These are phyloP conservation scores for Pampus argenteus DNA, from an alignment of 2,797 vertebrate species.

Conservation along the genomic window DNA sequence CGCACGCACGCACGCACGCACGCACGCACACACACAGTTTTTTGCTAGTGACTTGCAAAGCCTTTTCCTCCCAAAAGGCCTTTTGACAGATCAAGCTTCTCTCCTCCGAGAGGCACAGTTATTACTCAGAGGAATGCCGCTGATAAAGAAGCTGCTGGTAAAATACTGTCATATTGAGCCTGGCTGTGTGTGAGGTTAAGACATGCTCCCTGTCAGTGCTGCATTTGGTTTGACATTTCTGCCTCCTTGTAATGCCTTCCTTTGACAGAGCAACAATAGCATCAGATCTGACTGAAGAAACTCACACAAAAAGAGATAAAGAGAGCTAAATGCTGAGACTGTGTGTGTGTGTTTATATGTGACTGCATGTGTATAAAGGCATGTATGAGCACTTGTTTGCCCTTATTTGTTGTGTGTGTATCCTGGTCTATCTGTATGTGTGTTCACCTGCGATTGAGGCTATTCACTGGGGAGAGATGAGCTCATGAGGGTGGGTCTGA, in stretches of 20 bases:
- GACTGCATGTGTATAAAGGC: conserved; percentile 26
- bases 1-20: too few relatives aligned
- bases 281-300: conserved; percentile 59
- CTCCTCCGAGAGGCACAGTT: conserved; percentile 16
- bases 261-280: conserved; percentile 71
- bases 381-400: conserved; percentile 36
- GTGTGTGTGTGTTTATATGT: not conserved
- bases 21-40: not conserved
- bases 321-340: conserved; percentile 45
- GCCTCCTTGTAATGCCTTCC: conserved; percentile 45
- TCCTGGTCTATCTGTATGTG: conserved; percentile 44
- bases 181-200: conserved; percentile 55
- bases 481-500: conserved; percentile 74
- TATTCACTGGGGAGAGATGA: conserved; percentile 70
- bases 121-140: conserved; percentile 30
- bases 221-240: conserved; percentile 44
- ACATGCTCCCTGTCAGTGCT: conserved; percentile 58
- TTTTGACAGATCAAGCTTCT: conserved; percentile 22
- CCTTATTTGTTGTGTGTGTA: conserved; percentile 49
- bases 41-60: conserved; percentile 4
- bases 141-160: conserved; percentile 35
- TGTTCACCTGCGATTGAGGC: conserved; percentile 73
- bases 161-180: conserved; percentile 37
- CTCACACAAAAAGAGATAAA: conserved; percentile 44
- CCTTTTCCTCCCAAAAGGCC: conserved; percentile 19